These are phyloP conservation scores for Drosophila bocki DNA, from an alignment of 1,140 invertebrate species.

Conservation along the genomic window DNA sequence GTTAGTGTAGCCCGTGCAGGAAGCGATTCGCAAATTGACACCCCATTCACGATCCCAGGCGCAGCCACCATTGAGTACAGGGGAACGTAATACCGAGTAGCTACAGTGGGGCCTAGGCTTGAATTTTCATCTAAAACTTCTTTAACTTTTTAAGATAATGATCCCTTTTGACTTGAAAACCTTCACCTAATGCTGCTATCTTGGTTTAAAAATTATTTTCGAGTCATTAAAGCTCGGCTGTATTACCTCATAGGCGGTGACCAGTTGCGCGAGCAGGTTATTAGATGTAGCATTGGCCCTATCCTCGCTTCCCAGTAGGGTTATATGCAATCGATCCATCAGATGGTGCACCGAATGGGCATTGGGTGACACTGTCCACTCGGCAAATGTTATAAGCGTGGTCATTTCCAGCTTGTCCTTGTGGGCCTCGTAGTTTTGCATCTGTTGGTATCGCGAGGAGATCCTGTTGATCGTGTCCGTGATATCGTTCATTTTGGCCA, in stretches of 20 bases:
- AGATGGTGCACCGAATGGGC: constrained; percentile 87
- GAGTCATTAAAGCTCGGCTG: neutral
- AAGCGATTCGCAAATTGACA: constrained; percentile 43
- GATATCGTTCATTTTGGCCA: constrained; percentile 87
- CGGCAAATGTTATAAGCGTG: constrained; percentile 90
- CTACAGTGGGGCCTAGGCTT: neutral
- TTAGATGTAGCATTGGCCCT: constrained; percentile 50
- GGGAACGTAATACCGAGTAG: neutral
- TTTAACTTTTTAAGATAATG: neutral
- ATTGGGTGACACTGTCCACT: constrained; percentile 88
- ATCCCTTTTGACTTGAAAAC: too few relatives aligned
- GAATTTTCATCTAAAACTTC: neutral
- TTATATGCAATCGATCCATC: constrained; percentile 88
- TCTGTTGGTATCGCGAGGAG: constrained; percentile 86
- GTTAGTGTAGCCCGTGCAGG: constrained; percentile 25
- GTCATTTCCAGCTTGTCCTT: constrained; percentile 87
- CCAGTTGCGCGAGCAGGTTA: constrained; percentile 68
- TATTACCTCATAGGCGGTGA: constrained; percentile 74
- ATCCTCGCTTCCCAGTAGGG: constrained; percentile 78
- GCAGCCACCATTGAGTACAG: constrained; percentile 5
- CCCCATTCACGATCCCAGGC: constrained; percentile 27
- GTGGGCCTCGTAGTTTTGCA: constrained; percentile 86
- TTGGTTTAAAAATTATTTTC: neutral
- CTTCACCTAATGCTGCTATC: neutral
- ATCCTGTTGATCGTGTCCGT: constrained; percentile 87